Evolutionary conservation across 2,888 invertebrate species (phyloP), one percentile per base, ranked within the genome.

Genomic region (Xanthostigma xanthostigma): DNA sequence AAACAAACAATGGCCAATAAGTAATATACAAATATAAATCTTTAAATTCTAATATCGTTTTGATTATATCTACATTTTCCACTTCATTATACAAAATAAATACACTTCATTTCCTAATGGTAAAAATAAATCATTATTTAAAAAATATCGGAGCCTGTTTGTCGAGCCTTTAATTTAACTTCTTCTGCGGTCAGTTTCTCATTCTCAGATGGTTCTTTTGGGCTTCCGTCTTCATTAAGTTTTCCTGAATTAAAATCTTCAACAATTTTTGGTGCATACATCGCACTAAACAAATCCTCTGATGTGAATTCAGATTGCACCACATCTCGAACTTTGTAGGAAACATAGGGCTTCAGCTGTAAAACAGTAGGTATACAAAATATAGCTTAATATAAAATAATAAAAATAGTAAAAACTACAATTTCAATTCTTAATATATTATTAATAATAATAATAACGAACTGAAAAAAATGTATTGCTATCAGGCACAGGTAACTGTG

Each of bases 291-390:
- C 42, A 95, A 70, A 66, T 88, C 84, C 61, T 86, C 64, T 0
- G 93, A 73, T 1, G 91, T 92, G 58, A 92, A 91, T 66, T 86
- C 81, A 1, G 80, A 75, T 62, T 92, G 89, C 10, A 73, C 65
- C 0, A 93, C 78, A 49, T 88, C 81, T 3, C 78, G 74, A 0
- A 78, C 75, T 64, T 78, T 79, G 64, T 96, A 97, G 0, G 94
- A 89, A 0, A 97, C 96, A 59, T 98, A 98, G 0, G 97, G 93
- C 65, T 91, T 92, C 14, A 98, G 68, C 68, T 80, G 63, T 46
- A 72, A 70, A 53, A 56, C 50, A 55, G 17, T 17, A n/a, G n/a
- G n/a, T n/a, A 17, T 4, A 17, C 17, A 17, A 17, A 17, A 27
- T 27, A 6, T 27, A 27, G 6, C 6, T 27, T 27, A 27, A 54